These are phyloP conservation scores for Perca flavescens DNA, from an alignment of 2,113 vertebrate species.

Conservation along the genomic window DNA sequence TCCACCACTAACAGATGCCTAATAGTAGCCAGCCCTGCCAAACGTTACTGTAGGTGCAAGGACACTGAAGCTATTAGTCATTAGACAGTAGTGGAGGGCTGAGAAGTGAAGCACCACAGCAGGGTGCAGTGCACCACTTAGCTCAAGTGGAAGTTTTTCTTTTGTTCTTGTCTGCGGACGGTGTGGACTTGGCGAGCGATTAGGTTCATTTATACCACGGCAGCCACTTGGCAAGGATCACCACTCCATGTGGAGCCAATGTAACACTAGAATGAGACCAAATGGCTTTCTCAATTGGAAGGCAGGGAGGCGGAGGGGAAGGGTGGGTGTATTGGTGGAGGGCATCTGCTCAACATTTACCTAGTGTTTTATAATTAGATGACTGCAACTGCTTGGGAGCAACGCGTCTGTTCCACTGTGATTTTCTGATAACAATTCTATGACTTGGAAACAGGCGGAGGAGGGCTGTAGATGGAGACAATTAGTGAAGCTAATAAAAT, in stretches of 20 bases:
- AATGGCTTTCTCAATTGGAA: conserved; percentile 83
- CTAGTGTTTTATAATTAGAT: conserved; percentile 85
- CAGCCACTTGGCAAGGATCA: conserved; percentile 68
- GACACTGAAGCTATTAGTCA: conserved; percentile 48
- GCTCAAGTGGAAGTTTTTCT: conserved; percentile 61
- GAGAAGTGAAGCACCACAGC: conserved; percentile 44
- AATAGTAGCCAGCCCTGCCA: conserved; percentile 84
- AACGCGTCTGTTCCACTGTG: conserved; percentile 80
- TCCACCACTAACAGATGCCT: conserved; percentile 85
- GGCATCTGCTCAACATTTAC: conserved; percentile 86
- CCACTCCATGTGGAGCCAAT: conserved; percentile 75
- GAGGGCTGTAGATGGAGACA: conserved; percentile 62
- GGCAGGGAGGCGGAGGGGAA: conserved; percentile 41
- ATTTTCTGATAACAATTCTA: conserved; percentile 74
- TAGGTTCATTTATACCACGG: conserved; percentile 78
- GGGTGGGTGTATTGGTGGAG: conserved; percentile 59
- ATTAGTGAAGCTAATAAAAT: conserved; percentile 77
- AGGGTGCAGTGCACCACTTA: conserved; percentile 56
- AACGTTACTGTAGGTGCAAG: conserved; percentile 67
- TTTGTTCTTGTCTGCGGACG: conserved; percentile 64
- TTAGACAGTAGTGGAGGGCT: conserved; percentile 2
- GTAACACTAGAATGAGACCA: conserved; percentile 83
- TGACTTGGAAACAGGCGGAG: conserved; percentile 59
- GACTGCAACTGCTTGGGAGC: conserved; percentile 80
- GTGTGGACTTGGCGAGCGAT: conserved; percentile 50